phyloP scores from a whole-genome alignment of 2,113 vertebrate genomes.

The Strix uralensis region DNA sequence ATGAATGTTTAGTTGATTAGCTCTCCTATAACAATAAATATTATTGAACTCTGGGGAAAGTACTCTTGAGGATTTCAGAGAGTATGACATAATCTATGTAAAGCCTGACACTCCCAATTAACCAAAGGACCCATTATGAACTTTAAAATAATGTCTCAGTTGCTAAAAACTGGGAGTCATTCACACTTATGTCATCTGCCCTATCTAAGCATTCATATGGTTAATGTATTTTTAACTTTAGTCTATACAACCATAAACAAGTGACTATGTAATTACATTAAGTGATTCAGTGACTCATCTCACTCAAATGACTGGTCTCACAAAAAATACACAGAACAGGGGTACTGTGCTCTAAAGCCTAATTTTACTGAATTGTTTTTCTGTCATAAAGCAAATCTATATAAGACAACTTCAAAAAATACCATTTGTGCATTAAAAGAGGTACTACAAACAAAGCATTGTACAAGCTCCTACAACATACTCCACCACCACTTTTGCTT shows the following conservation, averaged over 20 bases:
- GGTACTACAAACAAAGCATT: background rate
- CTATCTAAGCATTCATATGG: background rate
- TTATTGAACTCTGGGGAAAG: background rate
- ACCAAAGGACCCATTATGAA: background rate
- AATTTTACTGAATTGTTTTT: background rate
- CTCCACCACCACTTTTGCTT: rapidly evolving
- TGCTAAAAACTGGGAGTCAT: background rate
- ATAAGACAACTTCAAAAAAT: too few species aligned
- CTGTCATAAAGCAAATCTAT: background rate
- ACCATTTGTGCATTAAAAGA: background rate
- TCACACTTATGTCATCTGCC: background rate
- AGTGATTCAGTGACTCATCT: background rate
- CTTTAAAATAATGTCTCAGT: background rate
- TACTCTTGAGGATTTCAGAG: background rate
- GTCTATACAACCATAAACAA: background rate
- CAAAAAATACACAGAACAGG: background rate
- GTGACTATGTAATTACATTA: background rate
- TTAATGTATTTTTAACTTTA: background rate
- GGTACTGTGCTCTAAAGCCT: background rate
- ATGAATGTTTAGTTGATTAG: slow-evolving; percentile 57
- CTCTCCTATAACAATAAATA: slow-evolving; percentile 44
- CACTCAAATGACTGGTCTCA: background rate
- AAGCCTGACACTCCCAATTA: background rate
- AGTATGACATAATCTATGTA: background rate
- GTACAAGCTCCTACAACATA: background rate